Conservation (phyloP, 2,113 vertebrate genomes). For the Dipodomys stephensi region DNA sequence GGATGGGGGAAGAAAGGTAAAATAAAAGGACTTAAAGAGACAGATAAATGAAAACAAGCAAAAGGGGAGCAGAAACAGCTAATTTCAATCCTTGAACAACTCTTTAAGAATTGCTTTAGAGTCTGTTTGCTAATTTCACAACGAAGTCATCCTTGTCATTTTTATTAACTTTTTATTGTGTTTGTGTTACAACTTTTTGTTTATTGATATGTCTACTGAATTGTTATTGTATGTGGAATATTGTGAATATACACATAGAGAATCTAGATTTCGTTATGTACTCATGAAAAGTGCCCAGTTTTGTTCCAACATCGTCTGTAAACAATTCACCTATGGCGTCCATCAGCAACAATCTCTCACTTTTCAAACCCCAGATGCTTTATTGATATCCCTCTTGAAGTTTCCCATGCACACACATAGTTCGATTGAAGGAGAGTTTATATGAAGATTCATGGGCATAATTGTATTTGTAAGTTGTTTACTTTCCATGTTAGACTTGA, state of each 20-base stretch:
- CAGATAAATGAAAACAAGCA: background rate
- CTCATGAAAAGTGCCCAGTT: background rate
- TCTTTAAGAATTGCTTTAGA: background rate
- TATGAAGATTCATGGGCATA: background rate
- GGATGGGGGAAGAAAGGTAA: background rate
- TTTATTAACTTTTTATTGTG: background rate
- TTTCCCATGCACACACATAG: background rate
- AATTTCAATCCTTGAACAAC: background rate
- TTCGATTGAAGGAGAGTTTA: background rate
- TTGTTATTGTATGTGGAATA: background rate
- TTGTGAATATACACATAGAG: background rate
- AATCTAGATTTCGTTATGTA: background rate
- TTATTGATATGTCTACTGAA: background rate
- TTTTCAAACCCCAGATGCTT: background rate
- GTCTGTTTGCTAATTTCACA: conserved; percentile 1
- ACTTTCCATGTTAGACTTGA: background rate
- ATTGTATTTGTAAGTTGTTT: background rate
- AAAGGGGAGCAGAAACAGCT: background rate
- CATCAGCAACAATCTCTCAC: background rate
- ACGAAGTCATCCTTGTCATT: background rate
- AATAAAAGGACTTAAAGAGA: background rate
- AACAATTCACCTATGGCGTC: background rate
- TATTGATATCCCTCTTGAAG: background rate
- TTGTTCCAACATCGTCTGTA: background rate
- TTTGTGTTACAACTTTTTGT: background rate